These are phyloP conservation scores for Heliconius ethilla DNA, from an alignment of 2,888 invertebrate species.

Conservation along the genomic window DNA sequence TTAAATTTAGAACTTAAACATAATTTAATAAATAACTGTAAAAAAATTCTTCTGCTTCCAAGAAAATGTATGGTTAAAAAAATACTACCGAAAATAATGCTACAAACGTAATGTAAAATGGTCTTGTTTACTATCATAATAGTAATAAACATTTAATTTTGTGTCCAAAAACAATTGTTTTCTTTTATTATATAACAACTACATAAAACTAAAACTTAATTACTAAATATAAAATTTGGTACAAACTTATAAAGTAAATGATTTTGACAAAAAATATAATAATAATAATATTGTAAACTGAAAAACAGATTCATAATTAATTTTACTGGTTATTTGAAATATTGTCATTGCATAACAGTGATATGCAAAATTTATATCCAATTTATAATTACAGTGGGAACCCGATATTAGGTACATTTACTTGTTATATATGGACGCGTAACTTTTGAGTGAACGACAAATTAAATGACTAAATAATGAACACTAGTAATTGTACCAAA, in stretches of 20 bases:
- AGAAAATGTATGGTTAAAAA: background rate
- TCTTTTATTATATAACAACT: slow-evolving; percentile 2
- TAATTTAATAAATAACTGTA: slow-evolving; percentile 21
- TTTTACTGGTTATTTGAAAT: too few relatives aligned
- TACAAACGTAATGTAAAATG: slow-evolving; percentile 8
- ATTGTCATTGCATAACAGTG: too few relatives aligned
- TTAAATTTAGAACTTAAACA: slow-evolving; percentile 5
- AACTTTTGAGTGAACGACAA: too few relatives aligned
- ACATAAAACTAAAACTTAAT: background rate
- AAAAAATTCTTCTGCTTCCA: slow-evolving; percentile 3
- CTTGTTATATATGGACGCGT: too few relatives aligned
- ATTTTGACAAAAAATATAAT: background rate
- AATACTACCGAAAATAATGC: slow-evolving; percentile 1
- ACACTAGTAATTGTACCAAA: too few relatives aligned
- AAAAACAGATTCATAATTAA: background rate
- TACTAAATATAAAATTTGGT: slow-evolving; percentile 9
- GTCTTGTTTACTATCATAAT: background rate
- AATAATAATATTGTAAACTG: background rate
- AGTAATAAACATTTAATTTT: background rate
- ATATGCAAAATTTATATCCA: too few relatives aligned
- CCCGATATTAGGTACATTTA: too few relatives aligned
- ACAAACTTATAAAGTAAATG: slow-evolving; percentile 2
- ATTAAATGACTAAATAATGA: too few relatives aligned
- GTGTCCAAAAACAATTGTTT: background rate
- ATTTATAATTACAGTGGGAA: too few relatives aligned